Conservation (phyloP, 2,888 invertebrate genomes). For the Syrista parreyssii region DNA sequence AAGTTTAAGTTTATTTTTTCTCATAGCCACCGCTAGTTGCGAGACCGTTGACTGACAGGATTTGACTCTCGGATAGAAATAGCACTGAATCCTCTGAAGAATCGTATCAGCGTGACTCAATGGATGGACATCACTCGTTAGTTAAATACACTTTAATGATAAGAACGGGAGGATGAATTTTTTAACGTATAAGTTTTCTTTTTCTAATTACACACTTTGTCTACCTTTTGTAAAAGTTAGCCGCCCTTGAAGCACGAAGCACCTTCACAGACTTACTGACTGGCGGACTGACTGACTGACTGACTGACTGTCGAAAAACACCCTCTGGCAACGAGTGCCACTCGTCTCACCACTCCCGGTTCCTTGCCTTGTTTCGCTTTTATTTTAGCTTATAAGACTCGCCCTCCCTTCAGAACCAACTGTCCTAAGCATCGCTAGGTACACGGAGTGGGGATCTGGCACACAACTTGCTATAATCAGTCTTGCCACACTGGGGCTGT, state of each 20-base stretch:
- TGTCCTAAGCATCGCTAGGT: constrained; percentile 10
- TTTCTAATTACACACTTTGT: background rate
- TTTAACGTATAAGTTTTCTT: background rate
- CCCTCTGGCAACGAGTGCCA: constrained; percentile 35
- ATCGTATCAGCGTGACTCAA: background rate
- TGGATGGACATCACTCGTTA: background rate
- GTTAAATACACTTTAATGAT: background rate
- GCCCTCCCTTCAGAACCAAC: constrained; percentile 28
- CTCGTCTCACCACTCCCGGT: constrained; percentile 34
- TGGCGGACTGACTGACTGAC: background rate
- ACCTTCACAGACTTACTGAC: constrained; percentile 43
- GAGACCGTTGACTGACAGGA: background rate
- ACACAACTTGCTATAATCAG: constrained; percentile 30
- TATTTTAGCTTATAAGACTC: constrained; percentile 57
- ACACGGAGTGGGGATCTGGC: constrained; percentile 30
- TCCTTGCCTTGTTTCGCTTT: constrained; percentile 55
- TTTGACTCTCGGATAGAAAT: background rate
- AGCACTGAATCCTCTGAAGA: background rate
- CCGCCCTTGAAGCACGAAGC: constrained; percentile 24
- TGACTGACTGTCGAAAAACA: constrained; percentile 34
- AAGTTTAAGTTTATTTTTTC: background rate
- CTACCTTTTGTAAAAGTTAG: background rate
- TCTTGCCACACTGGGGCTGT: constrained; percentile 25
- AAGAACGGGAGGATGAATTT: background rate
- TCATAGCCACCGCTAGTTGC: background rate